These are phyloP conservation scores for Idris sp. DNA, from an alignment of 1,140 invertebrate genomes.

Conservation along the genomic window DNA sequence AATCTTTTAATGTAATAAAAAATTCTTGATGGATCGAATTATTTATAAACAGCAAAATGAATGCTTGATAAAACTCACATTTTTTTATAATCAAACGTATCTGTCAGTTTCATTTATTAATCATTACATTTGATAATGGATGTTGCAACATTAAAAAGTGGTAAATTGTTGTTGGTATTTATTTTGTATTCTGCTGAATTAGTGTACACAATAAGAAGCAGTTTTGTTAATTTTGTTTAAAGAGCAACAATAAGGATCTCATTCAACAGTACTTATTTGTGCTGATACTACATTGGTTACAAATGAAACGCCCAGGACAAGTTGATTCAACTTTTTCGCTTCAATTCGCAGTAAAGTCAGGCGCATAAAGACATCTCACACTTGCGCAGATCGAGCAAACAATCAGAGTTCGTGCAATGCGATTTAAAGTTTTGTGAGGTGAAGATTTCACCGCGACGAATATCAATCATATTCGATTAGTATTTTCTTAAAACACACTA, in stretches of 20 bases:
- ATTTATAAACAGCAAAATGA: constrained; percentile 17
- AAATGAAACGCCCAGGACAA: constrained; percentile 59
- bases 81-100: not conserved
- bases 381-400: constrained; percentile 59
- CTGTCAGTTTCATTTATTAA: constrained; percentile 12
- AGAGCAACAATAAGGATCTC: constrained; percentile 50
- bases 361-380: constrained; percentile 52
- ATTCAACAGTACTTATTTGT: constrained; percentile 58
- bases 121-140: no score
- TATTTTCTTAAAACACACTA: constrained; percentile 42
- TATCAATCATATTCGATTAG: constrained; percentile 59
- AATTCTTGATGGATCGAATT: constrained; percentile 24
- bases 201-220: constrained; percentile 40
- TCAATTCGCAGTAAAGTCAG: constrained; percentile 47
- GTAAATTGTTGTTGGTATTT: no score
- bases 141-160: no score
- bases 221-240: constrained; percentile 33
- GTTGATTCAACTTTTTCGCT: constrained; percentile 53
- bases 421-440: constrained; percentile 55
- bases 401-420: constrained; percentile 61
- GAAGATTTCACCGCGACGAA: constrained; percentile 49
- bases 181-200: constrained; percentile 28
- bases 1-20: constrained; percentile 35
- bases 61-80: constrained; percentile 2
- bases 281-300: constrained; percentile 56